phyloP scores from a whole-genome alignment of 1,140 invertebrate genomes.

The Nasonia longicornis region DNA sequence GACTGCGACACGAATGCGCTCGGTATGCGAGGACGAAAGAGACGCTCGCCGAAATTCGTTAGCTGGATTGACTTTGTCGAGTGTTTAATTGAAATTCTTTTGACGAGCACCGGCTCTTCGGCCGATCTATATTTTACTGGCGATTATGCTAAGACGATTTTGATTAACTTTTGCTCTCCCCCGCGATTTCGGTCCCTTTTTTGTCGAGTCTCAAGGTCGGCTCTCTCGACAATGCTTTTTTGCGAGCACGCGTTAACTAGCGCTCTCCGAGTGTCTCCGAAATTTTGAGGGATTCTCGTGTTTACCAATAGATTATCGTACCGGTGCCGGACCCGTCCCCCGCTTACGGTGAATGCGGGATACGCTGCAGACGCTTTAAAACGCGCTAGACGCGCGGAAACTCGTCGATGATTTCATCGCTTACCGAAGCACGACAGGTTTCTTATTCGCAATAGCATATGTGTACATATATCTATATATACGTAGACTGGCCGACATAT shows the following conservation, averaged over 20 bases:
- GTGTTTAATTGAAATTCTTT: constrained; percentile 41
- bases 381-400: background rate
- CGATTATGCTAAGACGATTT: constrained; percentile 9
- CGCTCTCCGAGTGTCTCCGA: too few species aligned
- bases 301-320: too few species aligned
- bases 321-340: too few species aligned
- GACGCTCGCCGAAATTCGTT: constrained; percentile 36
- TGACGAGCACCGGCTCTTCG: background rate
- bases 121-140: background rate
- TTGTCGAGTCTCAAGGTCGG: background rate
- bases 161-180: constrained; percentile 22
- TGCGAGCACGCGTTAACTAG: background rate
- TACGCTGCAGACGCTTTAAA: background rate
- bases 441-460: background rate
- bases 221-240: background rate
- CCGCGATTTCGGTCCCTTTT: background rate
- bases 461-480: background rate
- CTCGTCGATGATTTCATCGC: background rate
- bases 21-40: constrained; percentile 25
- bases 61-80: constrained; percentile 35
- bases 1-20: constrained; percentile 53
- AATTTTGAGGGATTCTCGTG: background rate
- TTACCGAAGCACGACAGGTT: background rate
- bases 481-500: background rate
- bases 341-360: too few species aligned